Conservation (phyloP, 1,140 invertebrate species). For the Littorina saxatilis region DNA sequence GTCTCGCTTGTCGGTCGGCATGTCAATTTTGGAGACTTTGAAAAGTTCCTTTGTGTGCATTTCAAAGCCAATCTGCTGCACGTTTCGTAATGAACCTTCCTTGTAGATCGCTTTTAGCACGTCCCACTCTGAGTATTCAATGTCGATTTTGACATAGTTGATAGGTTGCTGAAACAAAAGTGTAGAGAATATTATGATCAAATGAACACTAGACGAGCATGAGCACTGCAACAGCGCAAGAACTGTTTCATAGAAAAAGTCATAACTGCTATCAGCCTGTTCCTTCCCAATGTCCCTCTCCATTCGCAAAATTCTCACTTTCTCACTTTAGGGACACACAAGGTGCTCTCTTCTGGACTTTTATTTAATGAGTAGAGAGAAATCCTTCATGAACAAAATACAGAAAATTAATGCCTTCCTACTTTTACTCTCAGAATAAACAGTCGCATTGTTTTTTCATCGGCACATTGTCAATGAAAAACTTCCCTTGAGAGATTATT, state of each 20-base stretch:
- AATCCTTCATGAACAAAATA: no score
- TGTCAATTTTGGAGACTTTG: conserved; percentile 32
- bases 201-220: not conserved
- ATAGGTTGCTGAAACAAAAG: conserved; percentile 33
- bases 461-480: no score
- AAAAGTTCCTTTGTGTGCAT: conserved; percentile 56
- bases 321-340: not conserved
- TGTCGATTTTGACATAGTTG: conserved; percentile 64
- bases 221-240: not conserved
- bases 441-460: no score
- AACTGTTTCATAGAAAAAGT: not conserved
- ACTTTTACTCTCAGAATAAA: no score
- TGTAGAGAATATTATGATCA: not conserved
- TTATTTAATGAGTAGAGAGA: not conserved
- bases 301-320: not conserved
- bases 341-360: not conserved
- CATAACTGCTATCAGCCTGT: not conserved
- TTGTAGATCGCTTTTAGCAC: conserved; percentile 46
- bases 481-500: no score
- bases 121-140: conserved; percentile 61
- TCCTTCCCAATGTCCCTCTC: not conserved
- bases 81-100: conserved; percentile 53
- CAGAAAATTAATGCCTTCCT: no score
- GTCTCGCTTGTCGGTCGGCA: conserved; percentile 46
- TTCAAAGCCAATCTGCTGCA: conserved; percentile 64